Percentiles rank a stretch among this genome's conserved stretches.
These are phyloP conservation scores for Yoshiicerus persimilis DNA, from an alignment of 1,140 invertebrate species.

Conservation along the genomic window DNA sequence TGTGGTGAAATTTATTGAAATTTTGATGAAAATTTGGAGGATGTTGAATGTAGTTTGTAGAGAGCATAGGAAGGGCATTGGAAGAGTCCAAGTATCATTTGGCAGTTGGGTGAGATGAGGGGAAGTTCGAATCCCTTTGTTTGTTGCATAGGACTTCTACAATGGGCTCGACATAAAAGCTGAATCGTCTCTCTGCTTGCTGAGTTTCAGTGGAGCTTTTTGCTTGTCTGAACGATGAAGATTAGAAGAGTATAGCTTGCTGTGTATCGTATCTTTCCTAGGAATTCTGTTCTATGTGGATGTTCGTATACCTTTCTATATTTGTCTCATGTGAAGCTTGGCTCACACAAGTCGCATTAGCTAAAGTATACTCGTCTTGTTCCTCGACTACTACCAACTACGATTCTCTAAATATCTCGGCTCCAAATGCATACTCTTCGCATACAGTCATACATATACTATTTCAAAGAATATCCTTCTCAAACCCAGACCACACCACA, in stretches of 20 bases:
- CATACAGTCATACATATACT: background rate
- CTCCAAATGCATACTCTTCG: background rate
- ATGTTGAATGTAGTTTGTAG: background rate
- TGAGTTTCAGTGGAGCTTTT: background rate
- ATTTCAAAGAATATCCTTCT: background rate
- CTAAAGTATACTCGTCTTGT: background rate
- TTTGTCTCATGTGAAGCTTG: background rate
- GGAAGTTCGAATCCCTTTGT: background rate
- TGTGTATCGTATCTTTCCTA: background rate
- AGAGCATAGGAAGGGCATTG: conserved; percentile 1
- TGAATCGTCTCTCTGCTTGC: background rate
- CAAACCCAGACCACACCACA: background rate
- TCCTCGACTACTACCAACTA: background rate
- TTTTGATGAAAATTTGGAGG: background rate
- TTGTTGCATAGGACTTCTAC: conserved; percentile 11
- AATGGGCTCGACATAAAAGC: conserved; percentile 3
- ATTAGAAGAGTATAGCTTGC: background rate
- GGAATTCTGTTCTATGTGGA: background rate
- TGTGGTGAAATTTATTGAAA: background rate
- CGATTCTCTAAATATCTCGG: background rate
- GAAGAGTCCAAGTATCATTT: background rate
- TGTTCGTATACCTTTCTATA: background rate
- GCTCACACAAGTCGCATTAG: background rate
- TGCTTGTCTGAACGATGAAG: background rate
- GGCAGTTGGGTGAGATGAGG: background rate